phyloP scores from a whole-genome alignment of 2,888 invertebrate species.

The Eubasilissa splendida region DNA sequence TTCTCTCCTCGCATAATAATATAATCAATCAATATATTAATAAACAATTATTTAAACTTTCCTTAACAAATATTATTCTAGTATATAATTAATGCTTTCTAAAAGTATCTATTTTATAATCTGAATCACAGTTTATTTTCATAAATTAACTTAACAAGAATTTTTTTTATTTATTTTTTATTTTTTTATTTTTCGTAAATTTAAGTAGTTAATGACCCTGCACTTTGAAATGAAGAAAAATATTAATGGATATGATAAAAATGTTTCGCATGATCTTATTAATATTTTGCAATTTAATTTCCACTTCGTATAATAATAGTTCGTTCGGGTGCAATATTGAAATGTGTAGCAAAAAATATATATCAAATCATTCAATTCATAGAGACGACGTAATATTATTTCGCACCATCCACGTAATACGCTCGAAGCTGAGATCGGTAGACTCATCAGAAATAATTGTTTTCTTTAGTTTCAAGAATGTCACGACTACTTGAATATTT shows the following conservation, averaged over 20 bases:
- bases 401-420: slow-evolving; percentile 2
- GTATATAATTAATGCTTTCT: slow-evolving; percentile 54
- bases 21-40: slow-evolving; percentile 58
- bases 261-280: slow-evolving; percentile 13
- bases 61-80: slow-evolving; percentile 53
- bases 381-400: slow-evolving; percentile 1
- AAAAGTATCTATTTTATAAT: slow-evolving; percentile 66
- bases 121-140: slow-evolving; percentile 76
- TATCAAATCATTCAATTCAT: slow-evolving; percentile 18
- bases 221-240: slow-evolving; percentile 58
- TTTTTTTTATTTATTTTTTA: slow-evolving; percentile 66
- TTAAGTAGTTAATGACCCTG: slow-evolving; percentile 59
- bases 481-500: background rate
- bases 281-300: slow-evolving; percentile 14
- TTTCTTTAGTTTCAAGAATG: slow-evolving; percentile 19
- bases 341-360: slow-evolving; percentile 30
- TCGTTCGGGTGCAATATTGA: slow-evolving; percentile 4
- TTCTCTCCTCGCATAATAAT: slow-evolving; percentile 44
- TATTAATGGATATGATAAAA: slow-evolving; percentile 34
- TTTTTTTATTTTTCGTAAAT: slow-evolving; percentile 62
- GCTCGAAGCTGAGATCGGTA: slow-evolving; percentile 47
- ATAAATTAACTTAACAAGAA: slow-evolving; percentile 63
- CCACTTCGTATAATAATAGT: background rate
- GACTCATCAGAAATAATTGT: slow-evolving; percentile 31
- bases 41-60: slow-evolving; percentile 57